Evolutionary conservation across 2,113 vertebrate species (phyloP).

Genomic region (Leptosomus discolor): DNA sequence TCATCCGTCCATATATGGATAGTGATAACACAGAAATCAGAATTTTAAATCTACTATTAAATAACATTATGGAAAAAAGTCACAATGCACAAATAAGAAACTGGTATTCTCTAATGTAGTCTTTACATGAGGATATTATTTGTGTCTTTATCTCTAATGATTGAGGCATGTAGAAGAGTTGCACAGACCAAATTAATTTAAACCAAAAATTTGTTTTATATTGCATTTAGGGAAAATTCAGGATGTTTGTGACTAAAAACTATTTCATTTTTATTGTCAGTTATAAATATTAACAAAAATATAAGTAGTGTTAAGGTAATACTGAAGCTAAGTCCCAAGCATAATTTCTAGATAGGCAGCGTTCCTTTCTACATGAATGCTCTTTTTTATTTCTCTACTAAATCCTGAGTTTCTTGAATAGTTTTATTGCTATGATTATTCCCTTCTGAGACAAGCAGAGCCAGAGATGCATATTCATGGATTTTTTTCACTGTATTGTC

Average conservation of each 20-base stretch:
- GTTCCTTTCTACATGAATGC: neutral
- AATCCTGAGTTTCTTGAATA: neutral
- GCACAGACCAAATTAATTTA: neutral
- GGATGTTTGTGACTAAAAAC: neutral
- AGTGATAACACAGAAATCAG: neutral
- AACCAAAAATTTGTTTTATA: neutral
- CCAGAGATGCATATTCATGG: neutral
- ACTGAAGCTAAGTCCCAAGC: neutral
- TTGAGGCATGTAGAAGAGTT: neutral
- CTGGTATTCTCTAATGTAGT: neutral
- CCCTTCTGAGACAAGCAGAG: neutral
- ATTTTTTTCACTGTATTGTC: neutral
- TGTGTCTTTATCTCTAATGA: neutral
- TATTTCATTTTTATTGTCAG: neutral
- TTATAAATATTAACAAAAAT: neutral
- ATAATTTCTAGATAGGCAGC: neutral
- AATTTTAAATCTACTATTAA: neutral
- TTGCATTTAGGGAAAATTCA: neutral
- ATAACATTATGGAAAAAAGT: neutral
- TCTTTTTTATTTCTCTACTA: neutral
- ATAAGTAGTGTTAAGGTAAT: neutral
- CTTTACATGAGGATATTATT: neutral
- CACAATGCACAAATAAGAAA: neutral
- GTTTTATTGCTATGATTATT: neutral
- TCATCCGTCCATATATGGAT: neutral